Percentiles rank a stretch among this genome's conserved stretches.
Conservation (phyloP, 1,140 invertebrate species). For the Delia radicum region DNA sequence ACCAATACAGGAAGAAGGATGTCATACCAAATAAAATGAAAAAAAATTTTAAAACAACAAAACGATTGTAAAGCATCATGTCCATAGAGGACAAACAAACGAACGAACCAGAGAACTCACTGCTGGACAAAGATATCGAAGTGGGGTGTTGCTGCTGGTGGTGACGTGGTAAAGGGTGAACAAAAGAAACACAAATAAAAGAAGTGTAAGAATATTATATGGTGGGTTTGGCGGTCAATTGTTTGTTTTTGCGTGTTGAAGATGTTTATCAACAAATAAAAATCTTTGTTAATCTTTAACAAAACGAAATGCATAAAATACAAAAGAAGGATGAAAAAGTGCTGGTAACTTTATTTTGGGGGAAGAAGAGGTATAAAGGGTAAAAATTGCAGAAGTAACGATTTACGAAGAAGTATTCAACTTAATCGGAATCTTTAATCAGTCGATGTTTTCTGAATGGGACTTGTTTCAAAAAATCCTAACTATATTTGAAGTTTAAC, state of each 20-base stretch:
- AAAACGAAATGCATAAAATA: background rate
- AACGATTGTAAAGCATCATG: constrained; percentile 18
- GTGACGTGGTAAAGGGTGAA: background rate
- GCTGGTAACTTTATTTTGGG: too few relatives aligned
- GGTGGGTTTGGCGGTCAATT: constrained; percentile 2
- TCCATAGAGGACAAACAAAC: background rate
- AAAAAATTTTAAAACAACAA: constrained; percentile 26
- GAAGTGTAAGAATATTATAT: constrained; percentile 1
- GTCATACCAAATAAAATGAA: constrained; percentile 24
- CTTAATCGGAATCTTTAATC: too few relatives aligned
- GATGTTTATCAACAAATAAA: constrained; percentile 21
- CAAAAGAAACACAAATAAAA: background rate
- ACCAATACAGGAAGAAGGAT: constrained; percentile 23
- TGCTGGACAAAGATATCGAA: too few relatives aligned
- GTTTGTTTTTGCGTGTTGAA: constrained; percentile 10
- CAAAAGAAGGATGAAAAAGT: too few relatives aligned
- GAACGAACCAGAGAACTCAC: too few relatives aligned
- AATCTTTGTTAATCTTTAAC: constrained; percentile 23
- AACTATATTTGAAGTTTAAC: too few relatives aligned
- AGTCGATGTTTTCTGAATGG: too few relatives aligned
- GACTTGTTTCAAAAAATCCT: too few relatives aligned
- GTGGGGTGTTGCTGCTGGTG: too few relatives aligned
- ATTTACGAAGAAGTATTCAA: too few relatives aligned
- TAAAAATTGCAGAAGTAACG: too few relatives aligned
- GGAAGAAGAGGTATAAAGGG: too few relatives aligned